Evolutionary conservation across 2,888 invertebrate species (phyloP), one percentile per base, ranked within the genome.

Genomic region (Laspeyria flexula): DNA sequence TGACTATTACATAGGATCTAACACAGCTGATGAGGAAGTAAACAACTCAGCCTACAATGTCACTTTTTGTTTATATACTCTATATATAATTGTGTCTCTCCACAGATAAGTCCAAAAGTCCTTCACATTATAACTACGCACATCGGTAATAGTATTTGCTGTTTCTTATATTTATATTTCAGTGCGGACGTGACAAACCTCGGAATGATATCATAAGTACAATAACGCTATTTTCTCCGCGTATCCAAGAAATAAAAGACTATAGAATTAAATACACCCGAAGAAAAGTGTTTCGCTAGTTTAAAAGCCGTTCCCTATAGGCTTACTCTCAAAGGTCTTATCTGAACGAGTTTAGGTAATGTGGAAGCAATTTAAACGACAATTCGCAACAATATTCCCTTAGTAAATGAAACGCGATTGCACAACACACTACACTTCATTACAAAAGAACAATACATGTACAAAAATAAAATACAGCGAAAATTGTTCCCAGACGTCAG

Each of bases 391-490:
- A 50, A 57, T 45, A 60, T 53, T 63, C 63, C 35, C 46, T 27
- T 4, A 42, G 47, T 53, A 56, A 53, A 56, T 49, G 54, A 66
- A 54, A 52, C 54, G 40, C 49, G 63, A 72, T 63, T 66, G 63
- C 65, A 68, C 55, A 60, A 61, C 65, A 68, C 55, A 60, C 60
- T 70, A 69, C 79, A 83, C 76, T 83, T 81, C 77, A 74, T 79
- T 76, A 77, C 73, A 73, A 73, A 76, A 77, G 68, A 73, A 77
- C 61, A 74, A 65, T 61, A 60, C 54, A 55, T 56, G 54, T 69
- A 49, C 31, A 60, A 71, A 67, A 72, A 75, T 73, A 73, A 71
- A 71, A 68, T 48, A 51, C 52, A 60, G 47, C 40, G 59, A 55
- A 55, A 67, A 71, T 60, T 60, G 62, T 70, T 64, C 73, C 73